These are phyloP conservation scores for Chondrilla cf. caribensis DNA, from an alignment of 37 sponge, comb jelly and placozoan genomes.

Conservation along the genomic window DNA sequence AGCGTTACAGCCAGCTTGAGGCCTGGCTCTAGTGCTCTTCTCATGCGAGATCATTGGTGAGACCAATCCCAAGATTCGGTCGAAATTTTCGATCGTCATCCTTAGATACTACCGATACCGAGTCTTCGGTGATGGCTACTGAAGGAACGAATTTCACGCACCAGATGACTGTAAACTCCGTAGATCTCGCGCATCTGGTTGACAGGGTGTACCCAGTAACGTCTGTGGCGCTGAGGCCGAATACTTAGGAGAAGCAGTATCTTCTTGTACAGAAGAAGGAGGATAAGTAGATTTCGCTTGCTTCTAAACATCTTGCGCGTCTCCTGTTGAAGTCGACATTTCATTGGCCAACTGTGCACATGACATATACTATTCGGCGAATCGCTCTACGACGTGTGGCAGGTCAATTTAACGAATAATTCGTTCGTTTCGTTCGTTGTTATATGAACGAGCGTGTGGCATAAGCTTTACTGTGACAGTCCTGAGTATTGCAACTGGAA, in stretches of 20 bases:
- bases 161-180: not conserved
- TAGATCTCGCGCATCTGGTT: not conserved
- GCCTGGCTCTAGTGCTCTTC: not conserved
- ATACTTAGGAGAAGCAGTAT: not conserved
- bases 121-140: not conserved
- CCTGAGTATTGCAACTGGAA: no score
- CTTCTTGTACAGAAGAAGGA: not conserved
- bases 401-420: no score
- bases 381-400: not conserved
- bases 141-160: not conserved
- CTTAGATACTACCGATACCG: not conserved
- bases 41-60: not conserved
- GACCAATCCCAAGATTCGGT: not conserved
- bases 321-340: not conserved
- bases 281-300: not conserved
- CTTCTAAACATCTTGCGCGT: not conserved
- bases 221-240: not conserved
- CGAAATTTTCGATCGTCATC: not conserved
- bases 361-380: not conserved
- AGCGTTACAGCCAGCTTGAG: constrained; percentile 1
- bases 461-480: no score
- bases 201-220: not conserved
- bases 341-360: not conserved
- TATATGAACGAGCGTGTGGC: no score
- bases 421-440: no score